Evolutionary conservation across 2,113 vertebrate genomes (phyloP), one percentile per base, ranked within the genome.

Genomic region (Austrofundulus limnaeus): DNA sequence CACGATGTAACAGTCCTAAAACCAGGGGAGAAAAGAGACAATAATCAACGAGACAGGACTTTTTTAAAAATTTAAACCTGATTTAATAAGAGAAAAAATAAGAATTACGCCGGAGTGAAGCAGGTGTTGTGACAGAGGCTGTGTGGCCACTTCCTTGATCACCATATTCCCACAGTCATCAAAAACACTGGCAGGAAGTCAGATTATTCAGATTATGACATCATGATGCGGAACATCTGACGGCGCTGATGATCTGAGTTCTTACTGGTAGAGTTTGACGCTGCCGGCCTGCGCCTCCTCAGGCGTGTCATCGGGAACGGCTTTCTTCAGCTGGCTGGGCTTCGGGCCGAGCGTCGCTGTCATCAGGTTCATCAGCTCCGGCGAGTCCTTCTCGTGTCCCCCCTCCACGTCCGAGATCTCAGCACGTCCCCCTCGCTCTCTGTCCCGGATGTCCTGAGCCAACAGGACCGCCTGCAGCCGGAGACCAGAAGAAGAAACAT

Each of bases 1-100:
- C 72, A 92, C 79, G 61, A 97, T 94, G 72, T 93, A 96, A 72
- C 95, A 95, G 65, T 96, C 95, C 95, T 97, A 82, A 69, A 38
- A 52, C 8, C 16, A 11, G 60, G 71, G 60, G 0, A 9, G 0
- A 34, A 47, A 54, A 61, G 5, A 74, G 11, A 56, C 34, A 39
- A 1, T 37, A 8, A 54, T 62, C 14, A 66, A 2, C 25, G 23
- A 72, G 41, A 47, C 2, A 4, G 10, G 19, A 13, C n/a, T 6
- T 11, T 4, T 12, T 17, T 5, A 11, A 12, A 34, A 25, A 0
- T 3, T 11, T 34, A n/a, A 24, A 8, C 25, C 47, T 4, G 11
- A 14, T 51, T 8, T 7, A 13, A 17, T 0, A 2, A 20, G 20
- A 47, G 43, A 45, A 52, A 13, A 73, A 58, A 24, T 16, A 19